These are phyloP conservation scores for Limanda limanda DNA, from an alignment of 2,113 vertebrate species.

Conservation along the genomic window DNA sequence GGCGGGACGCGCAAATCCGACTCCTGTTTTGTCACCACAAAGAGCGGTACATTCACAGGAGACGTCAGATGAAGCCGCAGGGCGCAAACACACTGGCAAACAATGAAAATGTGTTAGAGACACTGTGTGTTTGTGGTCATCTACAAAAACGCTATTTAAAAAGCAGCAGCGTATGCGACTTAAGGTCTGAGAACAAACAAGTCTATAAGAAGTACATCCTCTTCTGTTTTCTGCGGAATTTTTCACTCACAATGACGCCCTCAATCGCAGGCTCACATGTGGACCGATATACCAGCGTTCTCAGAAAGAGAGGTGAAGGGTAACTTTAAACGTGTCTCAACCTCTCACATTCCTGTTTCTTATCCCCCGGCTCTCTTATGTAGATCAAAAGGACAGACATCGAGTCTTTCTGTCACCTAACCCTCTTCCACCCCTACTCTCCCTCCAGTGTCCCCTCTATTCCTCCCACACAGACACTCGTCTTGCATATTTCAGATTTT, in stretches of 20 bases:
- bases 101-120: background rate
- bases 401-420: constrained; percentile 57
- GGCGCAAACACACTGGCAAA: background rate
- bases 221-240: constrained; percentile 1
- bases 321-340: constrained; percentile 73
- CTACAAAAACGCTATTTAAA: background rate
- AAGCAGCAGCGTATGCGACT: background rate
- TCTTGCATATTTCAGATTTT: constrained; percentile 4
- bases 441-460: constrained; percentile 54
- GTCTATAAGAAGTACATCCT: background rate
- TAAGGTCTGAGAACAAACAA: constrained; percentile 6
- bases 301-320: constrained; percentile 35
- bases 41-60: background rate
- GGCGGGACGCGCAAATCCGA: constrained; percentile 45
- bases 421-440: constrained; percentile 47
- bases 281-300: background rate
- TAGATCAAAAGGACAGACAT: constrained; percentile 76
- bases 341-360: constrained; percentile 76
- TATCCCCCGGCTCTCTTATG: constrained; percentile 66
- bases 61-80: background rate
- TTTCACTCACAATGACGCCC: background rate
- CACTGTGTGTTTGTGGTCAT: background rate
- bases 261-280: constrained; percentile 14
- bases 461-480: constrained; percentile 22
- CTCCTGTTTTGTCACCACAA: constrained; percentile 45